These are phyloP conservation scores for Choristoneura fumiferana DNA, from an alignment of 1,140 invertebrate genomes.

Conservation along the genomic window DNA sequence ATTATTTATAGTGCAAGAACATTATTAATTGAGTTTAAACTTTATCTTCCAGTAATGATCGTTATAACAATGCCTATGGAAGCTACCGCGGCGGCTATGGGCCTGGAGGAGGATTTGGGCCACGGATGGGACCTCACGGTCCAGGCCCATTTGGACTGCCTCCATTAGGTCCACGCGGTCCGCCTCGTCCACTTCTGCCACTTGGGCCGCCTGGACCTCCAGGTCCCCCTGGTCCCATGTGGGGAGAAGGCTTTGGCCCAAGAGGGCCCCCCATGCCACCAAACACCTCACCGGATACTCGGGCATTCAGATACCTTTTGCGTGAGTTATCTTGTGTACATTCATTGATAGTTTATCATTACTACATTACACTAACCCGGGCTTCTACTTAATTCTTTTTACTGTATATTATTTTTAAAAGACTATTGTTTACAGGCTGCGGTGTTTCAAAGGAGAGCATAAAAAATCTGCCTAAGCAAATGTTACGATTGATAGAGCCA, in stretches of 20 bases:
- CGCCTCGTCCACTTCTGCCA: conserved; percentile 19
- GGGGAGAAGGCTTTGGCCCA: conserved; percentile 48
- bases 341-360: background rate
- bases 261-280: conserved; percentile 34
- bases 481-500: conserved; percentile 41
- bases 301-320: conserved; percentile 32
- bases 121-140: conserved; percentile 22
- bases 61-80: conserved; percentile 56
- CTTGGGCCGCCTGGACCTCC: conserved; percentile 23
- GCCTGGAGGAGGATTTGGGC: conserved; percentile 27
- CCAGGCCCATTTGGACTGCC: conserved; percentile 26
- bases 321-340: conserved; percentile 24
- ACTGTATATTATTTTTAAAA: too few species aligned
- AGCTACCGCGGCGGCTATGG: conserved; percentile 54
- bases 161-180: conserved; percentile 22
- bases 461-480: conserved; percentile 39
- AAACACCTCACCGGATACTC: conserved; percentile 27
- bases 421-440: too few species aligned
- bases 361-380: too few species aligned
- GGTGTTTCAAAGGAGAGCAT: conserved; percentile 46
- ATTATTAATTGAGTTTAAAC: background rate
- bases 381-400: too few species aligned
- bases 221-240: too few species aligned
- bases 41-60: conserved; percentile 29
- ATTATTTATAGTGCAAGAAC: too few species aligned